Conservation (phyloP, 2,888 invertebrate species). For the Temnothorax rugatulus region DNA sequence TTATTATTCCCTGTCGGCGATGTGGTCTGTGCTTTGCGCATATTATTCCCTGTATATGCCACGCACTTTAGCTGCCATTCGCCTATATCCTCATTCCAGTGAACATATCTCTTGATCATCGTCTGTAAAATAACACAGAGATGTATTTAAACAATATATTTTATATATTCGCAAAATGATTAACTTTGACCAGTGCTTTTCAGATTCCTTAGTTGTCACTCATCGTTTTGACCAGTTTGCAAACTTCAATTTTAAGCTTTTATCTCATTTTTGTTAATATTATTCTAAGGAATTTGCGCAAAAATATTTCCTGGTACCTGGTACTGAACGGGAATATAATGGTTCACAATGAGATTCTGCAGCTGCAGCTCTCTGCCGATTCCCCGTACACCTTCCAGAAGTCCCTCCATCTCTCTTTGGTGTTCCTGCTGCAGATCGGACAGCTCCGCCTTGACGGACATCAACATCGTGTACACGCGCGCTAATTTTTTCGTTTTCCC, state of each 20-base stretch:
- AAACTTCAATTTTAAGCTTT: background rate
- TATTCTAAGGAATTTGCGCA: background rate
- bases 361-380: slow-evolving; percentile 96
- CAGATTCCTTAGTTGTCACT: background rate
- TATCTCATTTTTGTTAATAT: slow-evolving; percentile 1
- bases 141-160: background rate
- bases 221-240: background rate
- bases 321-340: slow-evolving; percentile 97
- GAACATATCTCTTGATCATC: slow-evolving; percentile 95
- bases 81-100: slow-evolving; percentile 99
- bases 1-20: slow-evolving; percentile 80
- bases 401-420: slow-evolving; percentile 98
- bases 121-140: slow-evolving; percentile 87
- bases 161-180: slow-evolving; percentile 5
- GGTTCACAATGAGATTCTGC: slow-evolving; percentile 96
- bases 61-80: slow-evolving; percentile 99
- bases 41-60: slow-evolving; percentile 99
- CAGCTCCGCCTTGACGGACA: slow-evolving; percentile 94
- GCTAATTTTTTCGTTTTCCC: slow-evolving; percentile 97
- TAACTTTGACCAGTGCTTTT: background rate
- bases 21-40: slow-evolving; percentile 90
- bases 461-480: slow-evolving; percentile 94
- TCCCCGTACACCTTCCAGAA: slow-evolving; percentile 96
- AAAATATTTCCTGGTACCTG: slow-evolving; percentile 88
- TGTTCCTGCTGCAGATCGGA: slow-evolving; percentile 97